Base-by-base conservation (phyloP, 2,797 vertebrate species). In the Anguilla anguilla region DNA sequence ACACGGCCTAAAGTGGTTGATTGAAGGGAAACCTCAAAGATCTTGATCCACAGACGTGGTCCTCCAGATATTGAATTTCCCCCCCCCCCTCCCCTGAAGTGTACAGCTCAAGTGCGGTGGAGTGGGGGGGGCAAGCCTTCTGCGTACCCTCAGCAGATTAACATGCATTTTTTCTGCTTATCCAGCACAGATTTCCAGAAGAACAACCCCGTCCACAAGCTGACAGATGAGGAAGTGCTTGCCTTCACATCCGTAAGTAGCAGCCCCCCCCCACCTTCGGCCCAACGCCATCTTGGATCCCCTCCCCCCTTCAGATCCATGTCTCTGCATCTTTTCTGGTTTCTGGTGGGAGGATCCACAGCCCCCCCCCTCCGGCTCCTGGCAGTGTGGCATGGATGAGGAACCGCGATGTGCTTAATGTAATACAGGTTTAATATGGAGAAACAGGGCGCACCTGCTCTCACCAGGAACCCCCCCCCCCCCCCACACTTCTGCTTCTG, bases 151-250 rank as follows among this genome's bases (percentile, higher is more conserved):
- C 19, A 53, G 17, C 2, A 31, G 28, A 85, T 39, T 89, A 77
- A 86, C 43, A 22, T 74, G 35, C n/a, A 85, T 1, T 86, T 72
- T 28, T 81, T 43, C 86, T 31, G 86, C 87, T 94, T 86, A 96
- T 93, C 86, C 96, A 99, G 98, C 94, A 96, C 94, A 61, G 96
- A 99, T 94, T 98, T 98, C 92, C 97, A 98, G 90, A 99, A 97
- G 96, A 99, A 98, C 91, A 99, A 98, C 89, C 98, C 98, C 6
- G 95, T 98, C 79, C 97, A 99, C 94, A 98, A 96, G 83, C 94
- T 99, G 90, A 99, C 98, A 10, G 96, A 97, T 85, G 98, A 99
- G 92, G 97, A 99, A 91, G 95, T 99, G 82, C 92, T 98, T 88
- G 97, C 98, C 87, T 99, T 99, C 94, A 97, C 96, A 49, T 97